phyloP scores from a whole-genome alignment of 2,797 vertebrate genomes.

The Mionectes olivaceus region DNA sequence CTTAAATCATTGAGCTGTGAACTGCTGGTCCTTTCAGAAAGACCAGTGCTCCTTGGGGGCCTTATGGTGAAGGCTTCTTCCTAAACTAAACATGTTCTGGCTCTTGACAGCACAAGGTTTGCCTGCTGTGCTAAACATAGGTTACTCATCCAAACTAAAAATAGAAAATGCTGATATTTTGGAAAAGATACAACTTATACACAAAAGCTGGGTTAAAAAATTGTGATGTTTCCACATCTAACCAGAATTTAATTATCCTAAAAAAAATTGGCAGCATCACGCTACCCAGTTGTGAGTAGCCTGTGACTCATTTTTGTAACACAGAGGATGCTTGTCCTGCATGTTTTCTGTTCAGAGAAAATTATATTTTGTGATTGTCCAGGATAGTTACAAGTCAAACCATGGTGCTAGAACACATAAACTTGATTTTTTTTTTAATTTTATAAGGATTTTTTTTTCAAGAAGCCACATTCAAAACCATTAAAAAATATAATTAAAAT shows the following conservation, averaged over 20 bases:
- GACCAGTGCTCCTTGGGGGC: not conserved
- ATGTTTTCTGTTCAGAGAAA: not conserved
- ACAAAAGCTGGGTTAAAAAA: constrained; percentile 59
- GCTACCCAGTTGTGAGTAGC: constrained; percentile 2
- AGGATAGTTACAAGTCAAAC: not conserved
- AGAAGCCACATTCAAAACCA: not conserved
- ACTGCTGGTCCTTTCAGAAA: not conserved
- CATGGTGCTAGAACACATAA: not conserved
- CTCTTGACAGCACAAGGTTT: constrained; percentile 20
- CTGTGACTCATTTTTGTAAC: constrained; percentile 27
- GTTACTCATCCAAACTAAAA: constrained; percentile 63
- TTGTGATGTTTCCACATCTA: constrained; percentile 47
- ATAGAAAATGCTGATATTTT: constrained; percentile 73
- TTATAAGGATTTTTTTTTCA: not conserved
- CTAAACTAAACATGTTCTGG: not conserved
- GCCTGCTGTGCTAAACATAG: constrained; percentile 62
- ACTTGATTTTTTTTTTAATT: not conserved
- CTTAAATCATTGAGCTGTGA: not conserved
- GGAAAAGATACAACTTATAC: constrained; percentile 73
- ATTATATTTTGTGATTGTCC: not conserved
- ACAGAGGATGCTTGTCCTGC: not conserved
- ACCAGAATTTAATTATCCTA: constrained; percentile 62
- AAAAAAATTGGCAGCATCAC: constrained; percentile 25
- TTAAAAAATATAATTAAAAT: not conserved
- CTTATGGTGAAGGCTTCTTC: not conserved